These are phyloP conservation scores for Drosophila lini DNA, from an alignment of 1,140 invertebrate genomes.

Conservation along the genomic window DNA sequence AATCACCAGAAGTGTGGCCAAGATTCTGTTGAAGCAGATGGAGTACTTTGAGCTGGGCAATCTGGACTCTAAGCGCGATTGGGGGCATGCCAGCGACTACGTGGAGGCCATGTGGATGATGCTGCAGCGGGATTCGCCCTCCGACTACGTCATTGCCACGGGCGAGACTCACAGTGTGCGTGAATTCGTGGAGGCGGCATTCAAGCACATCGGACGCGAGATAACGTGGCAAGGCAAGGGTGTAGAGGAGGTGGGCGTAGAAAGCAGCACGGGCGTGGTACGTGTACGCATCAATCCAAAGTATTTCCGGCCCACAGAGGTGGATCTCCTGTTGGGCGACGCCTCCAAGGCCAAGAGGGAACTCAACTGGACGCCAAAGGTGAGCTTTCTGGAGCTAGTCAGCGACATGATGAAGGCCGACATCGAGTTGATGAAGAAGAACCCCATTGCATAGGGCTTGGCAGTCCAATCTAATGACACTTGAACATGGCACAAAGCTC, in stretches of 20 bases:
- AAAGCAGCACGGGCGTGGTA: constrained; percentile 91
- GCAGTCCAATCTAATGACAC: constrained; percentile 6
- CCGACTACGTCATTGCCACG: constrained; percentile 99
- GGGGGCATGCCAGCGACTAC: constrained; percentile 99
- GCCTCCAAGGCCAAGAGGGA: constrained; percentile 94
- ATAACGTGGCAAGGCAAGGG: constrained; percentile 95
- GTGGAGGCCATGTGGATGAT: constrained; percentile 99
- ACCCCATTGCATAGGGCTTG: constrained; percentile 91
- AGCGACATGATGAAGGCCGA: constrained; percentile 98
- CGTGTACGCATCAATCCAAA: constrained; percentile 96
- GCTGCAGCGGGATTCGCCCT: constrained; percentile 96
- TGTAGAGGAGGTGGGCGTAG: constrained; percentile 93
- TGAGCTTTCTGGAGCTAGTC: constrained; percentile 94
- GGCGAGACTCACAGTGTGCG: constrained; percentile 97
- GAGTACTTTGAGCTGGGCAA: constrained; percentile 97
- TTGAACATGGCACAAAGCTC: constrained; percentile 66
- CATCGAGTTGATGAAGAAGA: constrained; percentile 95
- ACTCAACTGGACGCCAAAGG: constrained; percentile 94
- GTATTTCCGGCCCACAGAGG: constrained; percentile 99
- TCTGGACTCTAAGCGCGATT: constrained; percentile 97
- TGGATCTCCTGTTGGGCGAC: constrained; percentile 96
- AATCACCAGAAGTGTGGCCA: constrained; percentile 98
- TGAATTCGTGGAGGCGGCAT: constrained; percentile 98
- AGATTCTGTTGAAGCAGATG: constrained; percentile 95
- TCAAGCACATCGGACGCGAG: constrained; percentile 90